A percentile compares a stretch with the other conserved stretches of the same genome.
phyloP scores from a whole-genome alignment of 2,797 vertebrate genomes.

The Danio tinwini region DNA sequence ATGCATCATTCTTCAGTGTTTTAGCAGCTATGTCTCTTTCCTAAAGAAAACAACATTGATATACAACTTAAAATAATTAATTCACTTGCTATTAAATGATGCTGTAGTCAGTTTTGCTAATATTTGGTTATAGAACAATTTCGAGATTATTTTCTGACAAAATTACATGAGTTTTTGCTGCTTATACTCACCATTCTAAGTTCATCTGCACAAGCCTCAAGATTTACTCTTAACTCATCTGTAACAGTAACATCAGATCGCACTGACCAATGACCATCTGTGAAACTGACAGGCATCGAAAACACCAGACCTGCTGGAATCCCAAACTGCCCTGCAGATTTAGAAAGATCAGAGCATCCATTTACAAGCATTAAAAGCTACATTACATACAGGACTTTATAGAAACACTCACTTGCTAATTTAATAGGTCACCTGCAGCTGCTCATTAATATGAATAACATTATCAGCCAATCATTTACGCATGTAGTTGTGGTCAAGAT shows the following conservation, averaged over 20 bases:
- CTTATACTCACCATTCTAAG: conserved; percentile 77
- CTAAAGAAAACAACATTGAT: not conserved
- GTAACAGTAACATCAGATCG: conserved; percentile 70
- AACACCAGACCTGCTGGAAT: conserved; percentile 83
- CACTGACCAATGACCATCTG: conserved; percentile 79
- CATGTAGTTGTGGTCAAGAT: too few relatives aligned
- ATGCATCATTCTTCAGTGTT: not conserved
- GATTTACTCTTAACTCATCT: conserved; percentile 69
- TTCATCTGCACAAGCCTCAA: conserved; percentile 74
- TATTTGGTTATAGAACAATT: too few relatives aligned
- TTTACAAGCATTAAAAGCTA: not conserved
- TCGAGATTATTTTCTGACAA: too few relatives aligned
- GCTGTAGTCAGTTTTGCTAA: too few relatives aligned
- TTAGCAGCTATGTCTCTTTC: conserved; percentile 7
- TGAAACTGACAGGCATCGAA: conserved; percentile 87
- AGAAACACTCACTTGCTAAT: too few relatives aligned
- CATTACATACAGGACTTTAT: not conserved
- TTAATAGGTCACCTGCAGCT: too few relatives aligned
- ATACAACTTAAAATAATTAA: too few relatives aligned
- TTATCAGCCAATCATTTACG: too few relatives aligned
- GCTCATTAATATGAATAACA: too few relatives aligned
- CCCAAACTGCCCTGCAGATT: conserved; percentile 78
- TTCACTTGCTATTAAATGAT: too few relatives aligned
- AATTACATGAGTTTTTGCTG: not conserved
- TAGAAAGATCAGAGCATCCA: conserved; percentile 1